Evolutionary conservation across 2,888 invertebrate genomes (phyloP).

Genomic region (Diabrotica balteata): DNA sequence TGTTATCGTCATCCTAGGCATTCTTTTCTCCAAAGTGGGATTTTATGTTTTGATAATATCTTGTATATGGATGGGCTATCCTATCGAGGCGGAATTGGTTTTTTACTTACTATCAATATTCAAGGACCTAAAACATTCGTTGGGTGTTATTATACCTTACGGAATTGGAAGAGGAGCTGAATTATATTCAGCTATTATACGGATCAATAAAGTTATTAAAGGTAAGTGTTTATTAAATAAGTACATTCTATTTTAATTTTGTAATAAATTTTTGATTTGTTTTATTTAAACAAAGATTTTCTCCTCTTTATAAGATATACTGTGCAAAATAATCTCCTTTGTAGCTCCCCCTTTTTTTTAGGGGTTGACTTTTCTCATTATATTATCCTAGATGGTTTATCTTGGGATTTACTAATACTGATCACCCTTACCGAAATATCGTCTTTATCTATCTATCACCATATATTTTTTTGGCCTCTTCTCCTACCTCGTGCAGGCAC

Average conservation of each 20-base stretch:
- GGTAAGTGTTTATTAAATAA: constrained; percentile 7
- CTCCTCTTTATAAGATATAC: too few relatives aligned
- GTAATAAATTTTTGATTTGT: too few relatives aligned
- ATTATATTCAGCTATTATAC: constrained; percentile 74
- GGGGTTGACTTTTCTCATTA: too few relatives aligned
- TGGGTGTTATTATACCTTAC: constrained; percentile 90
- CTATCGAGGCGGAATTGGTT: constrained; percentile 81
- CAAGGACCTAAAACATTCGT: constrained; percentile 82
- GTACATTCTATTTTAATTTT: not conserved
- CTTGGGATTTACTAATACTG: too few relatives aligned
- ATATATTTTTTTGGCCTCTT: too few relatives aligned
- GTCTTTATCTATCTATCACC: too few relatives aligned
- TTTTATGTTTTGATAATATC: constrained; percentile 60
- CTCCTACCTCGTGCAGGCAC: too few relatives aligned
- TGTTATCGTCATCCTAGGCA: constrained; percentile 48
- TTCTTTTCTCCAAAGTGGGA: constrained; percentile 51
- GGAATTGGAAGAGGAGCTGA: constrained; percentile 83
- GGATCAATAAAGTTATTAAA: constrained; percentile 68
- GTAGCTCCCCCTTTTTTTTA: too few relatives aligned
- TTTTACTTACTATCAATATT: constrained; percentile 92
- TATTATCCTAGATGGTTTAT: too few relatives aligned
- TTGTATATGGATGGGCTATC: constrained; percentile 73
- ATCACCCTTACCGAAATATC: too few relatives aligned
- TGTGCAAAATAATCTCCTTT: too few relatives aligned
- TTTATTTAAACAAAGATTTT: too few relatives aligned